Percentiles rank a stretch among this genome's conserved stretches.
Evolutionary conservation across 2,113 vertebrate genomes (phyloP).

Genomic region (Myrmophylax atrothorax): DNA sequence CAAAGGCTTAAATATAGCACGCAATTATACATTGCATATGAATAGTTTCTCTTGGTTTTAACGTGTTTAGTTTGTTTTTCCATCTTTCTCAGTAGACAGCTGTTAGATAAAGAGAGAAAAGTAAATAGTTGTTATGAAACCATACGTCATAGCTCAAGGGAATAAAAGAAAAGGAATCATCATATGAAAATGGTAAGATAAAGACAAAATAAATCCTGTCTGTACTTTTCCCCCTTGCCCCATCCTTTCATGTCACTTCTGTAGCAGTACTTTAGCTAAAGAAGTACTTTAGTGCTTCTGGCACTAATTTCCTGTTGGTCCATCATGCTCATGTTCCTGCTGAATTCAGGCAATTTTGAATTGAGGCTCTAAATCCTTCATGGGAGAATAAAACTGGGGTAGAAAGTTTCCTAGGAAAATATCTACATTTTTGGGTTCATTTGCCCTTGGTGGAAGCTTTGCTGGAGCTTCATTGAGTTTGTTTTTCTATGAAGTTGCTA

Average conservation of each 20-base stretch:
- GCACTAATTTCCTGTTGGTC: background rate
- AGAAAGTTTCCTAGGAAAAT: background rate
- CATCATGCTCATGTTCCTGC: background rate
- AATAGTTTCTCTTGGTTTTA: constrained; percentile 32
- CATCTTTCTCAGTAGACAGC: constrained; percentile 34
- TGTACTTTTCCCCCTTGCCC: background rate
- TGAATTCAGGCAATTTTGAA: background rate
- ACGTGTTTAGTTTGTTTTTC: constrained; percentile 48
- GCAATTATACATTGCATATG: constrained; percentile 7
- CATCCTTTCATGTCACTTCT: background rate
- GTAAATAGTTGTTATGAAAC: constrained; percentile 62
- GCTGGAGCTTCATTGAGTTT: background rate
- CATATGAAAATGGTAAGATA: background rate
- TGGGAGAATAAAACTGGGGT: fast-evolving
- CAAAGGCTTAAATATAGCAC: constrained; percentile 38
- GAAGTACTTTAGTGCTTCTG: background rate
- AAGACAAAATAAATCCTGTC: background rate
- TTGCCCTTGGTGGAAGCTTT: background rate
- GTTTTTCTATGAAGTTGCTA: background rate
- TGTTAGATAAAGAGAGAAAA: constrained; percentile 58
- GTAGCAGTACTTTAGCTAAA: background rate
- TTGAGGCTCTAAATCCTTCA: background rate
- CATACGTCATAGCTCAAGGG: background rate
- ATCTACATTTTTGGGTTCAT: background rate
- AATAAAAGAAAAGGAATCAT: background rate